Percentiles rank a stretch among this genome's conserved stretches.
phyloP scores from a whole-genome alignment of 2,797 vertebrate species.

The Heterohyrax brucei region DNA sequence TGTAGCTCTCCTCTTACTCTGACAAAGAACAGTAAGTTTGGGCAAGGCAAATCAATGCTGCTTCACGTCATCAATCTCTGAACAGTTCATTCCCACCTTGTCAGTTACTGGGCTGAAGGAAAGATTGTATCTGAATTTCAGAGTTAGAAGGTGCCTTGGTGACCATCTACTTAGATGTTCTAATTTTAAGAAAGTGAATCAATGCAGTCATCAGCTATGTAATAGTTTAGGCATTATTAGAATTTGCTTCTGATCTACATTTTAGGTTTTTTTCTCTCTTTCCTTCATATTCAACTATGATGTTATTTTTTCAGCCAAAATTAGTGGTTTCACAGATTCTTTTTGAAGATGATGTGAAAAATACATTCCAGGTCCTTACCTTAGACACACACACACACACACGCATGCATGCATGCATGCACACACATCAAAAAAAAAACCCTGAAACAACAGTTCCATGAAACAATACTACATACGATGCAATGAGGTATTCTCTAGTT shows the following conservation, averaged over 20 bases:
- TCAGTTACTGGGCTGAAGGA: neutral
- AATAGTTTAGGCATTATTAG: neutral
- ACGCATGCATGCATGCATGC: no score
- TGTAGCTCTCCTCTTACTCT: neutral
- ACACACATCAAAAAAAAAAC: no score
- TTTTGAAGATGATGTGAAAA: slow-evolving; percentile 54
- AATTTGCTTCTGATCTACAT: neutral
- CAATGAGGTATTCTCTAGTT: neutral
- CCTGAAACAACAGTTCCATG: neutral
- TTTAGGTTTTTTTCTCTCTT: neutral
- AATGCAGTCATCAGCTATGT: neutral
- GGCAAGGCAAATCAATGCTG: neutral
- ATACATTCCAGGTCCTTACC: neutral
- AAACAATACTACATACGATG: neutral
- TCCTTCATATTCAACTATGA: neutral
- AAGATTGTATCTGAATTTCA: slow-evolving; percentile 39
- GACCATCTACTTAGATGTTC: neutral
- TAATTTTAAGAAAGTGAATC: slow-evolving; percentile 44
- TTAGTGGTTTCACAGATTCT: neutral
- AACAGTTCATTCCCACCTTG: neutral
- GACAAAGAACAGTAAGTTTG: neutral
- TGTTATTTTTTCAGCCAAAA: neutral
- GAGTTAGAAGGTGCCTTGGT: neutral
- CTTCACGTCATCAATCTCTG: neutral
- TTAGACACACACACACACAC: neutral